Conservation (phyloP, 2,888 invertebrate genomes). For the Amphipyra berbera region DNA sequence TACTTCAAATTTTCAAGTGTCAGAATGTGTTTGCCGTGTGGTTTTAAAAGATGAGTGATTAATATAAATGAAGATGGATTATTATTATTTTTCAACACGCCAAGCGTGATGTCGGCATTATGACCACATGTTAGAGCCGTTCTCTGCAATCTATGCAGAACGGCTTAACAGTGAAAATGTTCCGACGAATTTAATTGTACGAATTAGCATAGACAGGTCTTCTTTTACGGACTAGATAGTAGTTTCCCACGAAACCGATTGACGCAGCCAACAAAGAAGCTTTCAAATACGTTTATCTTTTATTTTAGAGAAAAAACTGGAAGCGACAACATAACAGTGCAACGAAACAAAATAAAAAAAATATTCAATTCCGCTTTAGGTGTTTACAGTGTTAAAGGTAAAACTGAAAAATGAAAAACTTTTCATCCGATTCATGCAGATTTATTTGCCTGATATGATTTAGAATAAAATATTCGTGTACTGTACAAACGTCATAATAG, state of each 20-base stretch:
- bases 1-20: no score
- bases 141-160: no score
- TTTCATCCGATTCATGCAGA: neutral
- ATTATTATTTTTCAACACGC: no score
- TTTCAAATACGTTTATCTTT: slow-evolving; percentile 9
- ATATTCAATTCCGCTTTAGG: slow-evolving; percentile 27
- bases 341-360: slow-evolving; percentile 19
- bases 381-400: slow-evolving; percentile 20
- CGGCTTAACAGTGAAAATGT: no score
- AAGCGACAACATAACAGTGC: slow-evolving; percentile 22
- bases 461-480: slow-evolving; percentile 1
- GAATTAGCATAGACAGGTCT: no score
- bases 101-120: no score
- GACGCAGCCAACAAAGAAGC: slow-evolving; percentile 5
- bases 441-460: slow-evolving; percentile 3
- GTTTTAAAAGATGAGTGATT: no score
- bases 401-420: slow-evolving; percentile 11
- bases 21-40: no score
- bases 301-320: slow-evolving; percentile 12
- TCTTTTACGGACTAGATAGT: neutral
- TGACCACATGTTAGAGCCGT: no score
- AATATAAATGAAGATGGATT: no score
- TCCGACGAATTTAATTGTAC: no score
- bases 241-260: slow-evolving; percentile 6
- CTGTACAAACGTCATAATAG: no score